A percentile compares a stretch with the other conserved stretches of the same genome.
Evolutionary conservation across 2,797 vertebrate species (phyloP).

Genomic region (Eptatretus atami): DNA sequence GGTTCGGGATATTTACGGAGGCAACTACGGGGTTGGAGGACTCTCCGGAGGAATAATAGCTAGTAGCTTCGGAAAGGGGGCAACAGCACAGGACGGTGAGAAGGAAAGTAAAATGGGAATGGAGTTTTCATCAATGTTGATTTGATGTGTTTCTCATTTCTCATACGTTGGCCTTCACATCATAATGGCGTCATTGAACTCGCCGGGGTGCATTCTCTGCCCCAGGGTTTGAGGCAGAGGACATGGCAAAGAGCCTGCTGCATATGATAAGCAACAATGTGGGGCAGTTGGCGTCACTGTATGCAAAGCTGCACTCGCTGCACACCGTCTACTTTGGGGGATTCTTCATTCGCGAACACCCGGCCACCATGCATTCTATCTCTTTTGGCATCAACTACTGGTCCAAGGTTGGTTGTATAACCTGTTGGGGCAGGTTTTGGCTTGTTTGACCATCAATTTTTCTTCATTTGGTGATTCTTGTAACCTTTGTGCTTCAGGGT

Average conservation of each 20-base stretch:
- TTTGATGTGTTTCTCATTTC: too few relatives aligned
- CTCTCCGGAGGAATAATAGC: conserved; percentile 76
- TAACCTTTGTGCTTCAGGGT: conserved; percentile 20
- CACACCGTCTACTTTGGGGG: conserved; percentile 75
- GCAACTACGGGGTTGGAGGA: conserved; percentile 50
- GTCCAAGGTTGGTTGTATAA: conserved; percentile 34
- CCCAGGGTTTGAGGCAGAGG: conserved; percentile 79
- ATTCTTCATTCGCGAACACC: conserved; percentile 86
- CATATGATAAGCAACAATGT: conserved; percentile 99
- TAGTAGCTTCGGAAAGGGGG: conserved; percentile 85
- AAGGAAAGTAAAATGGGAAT: background rate
- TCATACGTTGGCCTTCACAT: too few relatives aligned
- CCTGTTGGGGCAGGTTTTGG: background rate
- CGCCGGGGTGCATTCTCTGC: background rate
- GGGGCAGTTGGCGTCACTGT: conserved; percentile 76
- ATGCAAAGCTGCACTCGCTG: conserved; percentile 52
- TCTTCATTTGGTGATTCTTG: too few relatives aligned
- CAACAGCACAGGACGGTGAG: conserved; percentile 57
- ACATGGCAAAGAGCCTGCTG: conserved; percentile 85
- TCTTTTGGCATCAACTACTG: conserved; percentile 98
- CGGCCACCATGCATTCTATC: conserved; percentile 90
- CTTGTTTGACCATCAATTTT: background rate
- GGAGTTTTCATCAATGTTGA: too few relatives aligned
- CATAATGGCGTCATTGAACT: background rate
- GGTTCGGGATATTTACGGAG: conserved; percentile 81